These are phyloP conservation scores for Equus przewalskii DNA, from an alignment of 2,113 vertebrate species.

Conservation along the genomic window DNA sequence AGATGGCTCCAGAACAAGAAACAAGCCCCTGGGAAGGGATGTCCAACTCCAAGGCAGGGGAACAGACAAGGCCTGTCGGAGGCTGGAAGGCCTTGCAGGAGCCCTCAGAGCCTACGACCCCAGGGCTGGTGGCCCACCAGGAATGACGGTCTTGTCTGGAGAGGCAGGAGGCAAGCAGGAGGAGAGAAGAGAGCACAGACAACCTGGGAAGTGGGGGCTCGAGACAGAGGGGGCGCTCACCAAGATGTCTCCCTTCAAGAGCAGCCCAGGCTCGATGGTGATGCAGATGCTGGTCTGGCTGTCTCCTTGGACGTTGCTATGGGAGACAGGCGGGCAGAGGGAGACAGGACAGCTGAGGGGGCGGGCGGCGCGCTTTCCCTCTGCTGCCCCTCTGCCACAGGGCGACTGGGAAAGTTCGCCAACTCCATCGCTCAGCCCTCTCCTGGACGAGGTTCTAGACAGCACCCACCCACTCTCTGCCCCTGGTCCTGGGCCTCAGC, in stretches of 20 bases:
- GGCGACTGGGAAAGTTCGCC: neutral
- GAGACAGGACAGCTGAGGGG: rapidly evolving
- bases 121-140: neutral
- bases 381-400: neutral
- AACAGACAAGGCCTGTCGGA: neutral
- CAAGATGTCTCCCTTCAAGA: constrained; percentile 98
- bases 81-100: neutral
- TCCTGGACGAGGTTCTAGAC: neutral
- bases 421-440: neutral
- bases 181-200: neutral
- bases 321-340: neutral
- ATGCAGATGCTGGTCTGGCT: constrained; percentile 99
- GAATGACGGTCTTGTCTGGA: neutral
- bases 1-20: neutral
- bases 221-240: constrained; percentile 87
- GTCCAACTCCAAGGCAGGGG: neutral
- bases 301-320: constrained; percentile 97
- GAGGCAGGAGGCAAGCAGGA: neutral
- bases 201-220: neutral
- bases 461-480: neutral
- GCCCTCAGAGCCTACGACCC: neutral
- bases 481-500: neutral
- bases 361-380: neutral
- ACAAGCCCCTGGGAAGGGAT: neutral
- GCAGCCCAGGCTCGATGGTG: constrained; percentile 97